phyloP scores from a whole-genome alignment of 2,888 invertebrate genomes.

The Caenorhabditis imperialis region DNA sequence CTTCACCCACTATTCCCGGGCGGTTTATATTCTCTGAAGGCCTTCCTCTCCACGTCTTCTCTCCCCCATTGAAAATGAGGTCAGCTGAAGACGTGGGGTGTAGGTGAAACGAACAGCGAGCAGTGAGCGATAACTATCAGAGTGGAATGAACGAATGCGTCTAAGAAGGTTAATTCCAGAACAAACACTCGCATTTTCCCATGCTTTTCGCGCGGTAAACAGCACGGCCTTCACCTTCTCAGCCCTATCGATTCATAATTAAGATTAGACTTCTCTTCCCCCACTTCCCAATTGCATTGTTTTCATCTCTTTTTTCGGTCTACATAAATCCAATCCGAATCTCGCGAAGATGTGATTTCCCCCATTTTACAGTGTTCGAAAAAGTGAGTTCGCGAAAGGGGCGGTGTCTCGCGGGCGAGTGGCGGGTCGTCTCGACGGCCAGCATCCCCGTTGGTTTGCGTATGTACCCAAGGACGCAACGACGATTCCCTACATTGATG shows the following conservation, averaged over 20 bases:
- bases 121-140: not conserved
- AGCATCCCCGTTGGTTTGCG: slow-evolving; percentile 64
- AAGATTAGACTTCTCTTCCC: too few species aligned
- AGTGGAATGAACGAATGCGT: too few species aligned
- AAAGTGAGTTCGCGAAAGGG: slow-evolving; percentile 59
- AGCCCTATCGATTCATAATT: too few species aligned
- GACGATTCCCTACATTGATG: slow-evolving; percentile 71
- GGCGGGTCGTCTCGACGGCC: slow-evolving; percentile 45
- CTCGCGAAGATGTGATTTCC: slow-evolving; percentile 2
- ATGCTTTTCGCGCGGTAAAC: too few species aligned
- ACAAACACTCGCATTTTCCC: too few species aligned
- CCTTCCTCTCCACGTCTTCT: not conserved
- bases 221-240: too few species aligned
- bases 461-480: slow-evolving; percentile 70
- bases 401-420: slow-evolving; percentile 49
- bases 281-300: too few species aligned
- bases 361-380: slow-evolving; percentile 54
- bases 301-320: too few species aligned
- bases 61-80: slow-evolving; percentile 30
- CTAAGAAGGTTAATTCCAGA: too few species aligned
- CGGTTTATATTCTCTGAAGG: slow-evolving; percentile 20
- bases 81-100: slow-evolving; percentile 27
- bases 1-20: not conserved
- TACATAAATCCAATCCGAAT: slow-evolving; percentile 20
- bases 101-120: slow-evolving; percentile 8